These are phyloP conservation scores for Anadara kagoshimensis DNA, from an alignment of 1,140 invertebrate genomes.

Conservation along the genomic window DNA sequence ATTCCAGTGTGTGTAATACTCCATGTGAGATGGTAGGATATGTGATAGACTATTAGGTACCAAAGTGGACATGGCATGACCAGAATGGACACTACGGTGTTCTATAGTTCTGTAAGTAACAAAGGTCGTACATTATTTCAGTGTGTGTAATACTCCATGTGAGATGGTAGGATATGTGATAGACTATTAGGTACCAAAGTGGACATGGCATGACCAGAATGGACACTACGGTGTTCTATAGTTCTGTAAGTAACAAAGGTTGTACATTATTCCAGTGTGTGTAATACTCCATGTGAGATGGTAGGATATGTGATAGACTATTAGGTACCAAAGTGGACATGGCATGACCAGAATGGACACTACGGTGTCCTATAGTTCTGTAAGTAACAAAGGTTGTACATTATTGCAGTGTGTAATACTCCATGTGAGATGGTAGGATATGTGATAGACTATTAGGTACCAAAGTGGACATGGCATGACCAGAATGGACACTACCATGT, in stretches of 20 bases:
- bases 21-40: slow-evolving; percentile 80
- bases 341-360: slow-evolving; percentile 53
- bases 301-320: slow-evolving; percentile 79
- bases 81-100: slow-evolving; percentile 23
- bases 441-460: slow-evolving; percentile 79
- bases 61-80: slow-evolving; percentile 76
- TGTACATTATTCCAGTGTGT: slow-evolving; percentile 87
- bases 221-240: slow-evolving; percentile 45
- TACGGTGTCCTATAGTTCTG: slow-evolving; percentile 50
- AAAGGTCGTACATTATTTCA: slow-evolving; percentile 87
- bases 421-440: slow-evolving; percentile 80
- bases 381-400: too few relatives aligned
- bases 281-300: slow-evolving; percentile 86
- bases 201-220: slow-evolving; percentile 73
- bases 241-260: too few relatives aligned
- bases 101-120: slow-evolving; percentile 56
- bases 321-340: slow-evolving; percentile 78
- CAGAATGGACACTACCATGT: slow-evolving; percentile 24
- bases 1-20: slow-evolving; percentile 91
- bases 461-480: slow-evolving; percentile 76
- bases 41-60: slow-evolving; percentile 79
- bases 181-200: slow-evolving; percentile 78
- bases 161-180: slow-evolving; percentile 79
- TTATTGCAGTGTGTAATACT: slow-evolving; percentile 90
- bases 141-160: slow-evolving; percentile 88